These are phyloP conservation scores for Apodemus speciosus DNA, from an alignment of 2,113 vertebrate genomes.

Conservation along the genomic window DNA sequence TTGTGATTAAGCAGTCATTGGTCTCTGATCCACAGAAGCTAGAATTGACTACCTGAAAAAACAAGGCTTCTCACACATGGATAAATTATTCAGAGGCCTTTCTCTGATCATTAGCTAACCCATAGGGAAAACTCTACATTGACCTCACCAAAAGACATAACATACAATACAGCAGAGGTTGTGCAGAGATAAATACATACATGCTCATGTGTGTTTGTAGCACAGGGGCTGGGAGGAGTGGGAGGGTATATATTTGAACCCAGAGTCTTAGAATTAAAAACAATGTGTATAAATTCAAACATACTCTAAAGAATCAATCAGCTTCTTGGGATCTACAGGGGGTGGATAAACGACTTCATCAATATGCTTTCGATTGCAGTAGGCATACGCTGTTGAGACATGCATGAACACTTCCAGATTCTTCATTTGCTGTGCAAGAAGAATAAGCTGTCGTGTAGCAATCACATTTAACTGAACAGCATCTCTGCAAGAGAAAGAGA, in stretches of 20 bases:
- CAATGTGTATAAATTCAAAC: constrained; percentile 73
- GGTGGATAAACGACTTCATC: constrained; percentile 95
- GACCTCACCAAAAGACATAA: constrained; percentile 7
- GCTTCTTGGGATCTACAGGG: constrained; percentile 94
- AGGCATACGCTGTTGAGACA: constrained; percentile 97
- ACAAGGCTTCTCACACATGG: background rate
- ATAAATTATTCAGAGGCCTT: constrained; percentile 23
- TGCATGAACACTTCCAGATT: constrained; percentile 95
- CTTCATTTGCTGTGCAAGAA: constrained; percentile 93
- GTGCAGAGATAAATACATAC: background rate
- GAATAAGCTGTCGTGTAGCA: constrained; percentile 93
- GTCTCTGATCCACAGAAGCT: background rate
- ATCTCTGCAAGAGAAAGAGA: constrained; percentile 86
- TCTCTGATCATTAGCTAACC: background rate
- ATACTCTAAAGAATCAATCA: constrained; percentile 97
- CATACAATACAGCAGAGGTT: background rate
- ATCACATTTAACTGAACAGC: constrained; percentile 96
- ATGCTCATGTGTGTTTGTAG: background rate
- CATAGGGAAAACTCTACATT: constrained; percentile 31
- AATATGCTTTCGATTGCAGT: constrained; percentile 95
- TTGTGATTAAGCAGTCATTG: constrained; percentile 4
- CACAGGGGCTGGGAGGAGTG: background rate
- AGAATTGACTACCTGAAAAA: constrained; percentile 5
- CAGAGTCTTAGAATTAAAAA: constrained; percentile 45
- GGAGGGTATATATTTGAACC: background rate